Evolutionary conservation across 2,797 vertebrate species (phyloP).

Genomic region (Rhinoraja longicauda): DNA sequence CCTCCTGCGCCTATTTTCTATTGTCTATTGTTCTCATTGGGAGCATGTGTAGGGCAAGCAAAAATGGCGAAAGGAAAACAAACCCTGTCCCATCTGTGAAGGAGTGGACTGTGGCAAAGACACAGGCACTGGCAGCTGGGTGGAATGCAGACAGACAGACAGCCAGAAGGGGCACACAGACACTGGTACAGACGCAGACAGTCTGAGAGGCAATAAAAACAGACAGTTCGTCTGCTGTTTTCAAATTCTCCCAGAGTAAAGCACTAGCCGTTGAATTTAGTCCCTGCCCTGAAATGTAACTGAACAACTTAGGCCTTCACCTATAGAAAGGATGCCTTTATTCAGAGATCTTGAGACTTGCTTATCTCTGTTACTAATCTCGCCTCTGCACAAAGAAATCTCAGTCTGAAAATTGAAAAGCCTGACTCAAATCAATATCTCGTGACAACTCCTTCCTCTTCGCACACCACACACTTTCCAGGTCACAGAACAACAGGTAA

Average conservation of each 20-base stretch:
- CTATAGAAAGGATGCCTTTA: not conserved
- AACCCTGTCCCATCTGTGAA: too few species aligned
- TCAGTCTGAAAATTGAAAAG: slow-evolving; percentile 11
- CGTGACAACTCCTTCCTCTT: slow-evolving; percentile 23
- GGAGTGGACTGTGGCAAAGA: too few species aligned
- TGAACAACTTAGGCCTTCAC: not conserved
- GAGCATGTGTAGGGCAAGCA: too few species aligned
- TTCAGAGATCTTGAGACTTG: not conserved
- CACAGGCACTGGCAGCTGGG: too few species aligned
- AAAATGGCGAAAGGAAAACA: too few species aligned
- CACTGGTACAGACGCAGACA: not conserved
- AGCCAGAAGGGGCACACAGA: not conserved
- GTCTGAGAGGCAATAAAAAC: not conserved
- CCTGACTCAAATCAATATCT: slow-evolving; percentile 7
- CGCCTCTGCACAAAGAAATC: not conserved
- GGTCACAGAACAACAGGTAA: not conserved
- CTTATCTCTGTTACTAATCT: not conserved
- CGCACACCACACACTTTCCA: slow-evolving; percentile 16
- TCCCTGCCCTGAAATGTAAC: not conserved
- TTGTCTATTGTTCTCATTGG: too few species aligned
- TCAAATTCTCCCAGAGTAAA: not conserved
- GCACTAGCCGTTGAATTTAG: not conserved
- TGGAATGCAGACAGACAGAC: not conserved
- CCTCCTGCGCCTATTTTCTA: too few species aligned
- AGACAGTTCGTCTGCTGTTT: not conserved